Percentiles rank a stretch among this genome's conserved stretches.
Evolutionary conservation across 2,888 invertebrate genomes (phyloP).

Genomic region (Cosmia trapezina): DNA sequence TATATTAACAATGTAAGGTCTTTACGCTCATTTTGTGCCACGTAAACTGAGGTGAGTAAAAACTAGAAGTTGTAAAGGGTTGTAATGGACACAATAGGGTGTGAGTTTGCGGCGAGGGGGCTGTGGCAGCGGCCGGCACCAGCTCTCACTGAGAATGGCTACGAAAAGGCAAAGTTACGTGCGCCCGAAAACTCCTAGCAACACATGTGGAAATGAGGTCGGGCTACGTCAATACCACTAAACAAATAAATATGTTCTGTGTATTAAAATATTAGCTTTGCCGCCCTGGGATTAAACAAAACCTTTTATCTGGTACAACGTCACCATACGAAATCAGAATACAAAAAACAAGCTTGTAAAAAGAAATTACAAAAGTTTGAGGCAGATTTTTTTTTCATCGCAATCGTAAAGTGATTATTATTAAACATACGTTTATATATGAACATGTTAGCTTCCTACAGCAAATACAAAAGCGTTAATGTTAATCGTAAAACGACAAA

Average conservation of each 20-base stretch:
- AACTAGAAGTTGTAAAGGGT: slow-evolving; percentile 79
- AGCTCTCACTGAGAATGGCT: slow-evolving; percentile 78
- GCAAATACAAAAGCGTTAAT: slow-evolving; percentile 48
- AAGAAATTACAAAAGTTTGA: slow-evolving; percentile 16
- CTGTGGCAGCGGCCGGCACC: slow-evolving; percentile 73
- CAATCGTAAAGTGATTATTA: slow-evolving; percentile 36
- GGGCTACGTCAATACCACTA: slow-evolving; percentile 71
- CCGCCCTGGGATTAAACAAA: slow-evolving; percentile 38
- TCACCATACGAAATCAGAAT: slow-evolving; percentile 16
- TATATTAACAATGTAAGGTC: slow-evolving; percentile 54
- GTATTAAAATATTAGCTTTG: slow-evolving; percentile 65
- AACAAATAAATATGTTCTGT: slow-evolving; percentile 68
- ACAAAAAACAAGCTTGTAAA: slow-evolving; percentile 4
- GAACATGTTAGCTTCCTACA: slow-evolving; percentile 31
- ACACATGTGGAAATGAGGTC: slow-evolving; percentile 76
- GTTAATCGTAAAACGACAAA: slow-evolving; percentile 56
- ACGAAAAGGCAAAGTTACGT: slow-evolving; percentile 81
- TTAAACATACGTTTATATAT: slow-evolving; percentile 23
- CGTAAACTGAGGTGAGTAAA: slow-evolving; percentile 73
- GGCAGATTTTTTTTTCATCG: slow-evolving; percentile 23
- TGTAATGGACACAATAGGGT: slow-evolving; percentile 80
- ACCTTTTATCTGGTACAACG: slow-evolving; percentile 26
- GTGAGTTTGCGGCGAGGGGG: slow-evolving; percentile 79
- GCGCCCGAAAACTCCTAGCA: slow-evolving; percentile 76
- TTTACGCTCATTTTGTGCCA: slow-evolving; percentile 59